Base-by-base conservation (phyloP, 2,888 invertebrate genomes). In the Standfussiana lucernea region DNA sequence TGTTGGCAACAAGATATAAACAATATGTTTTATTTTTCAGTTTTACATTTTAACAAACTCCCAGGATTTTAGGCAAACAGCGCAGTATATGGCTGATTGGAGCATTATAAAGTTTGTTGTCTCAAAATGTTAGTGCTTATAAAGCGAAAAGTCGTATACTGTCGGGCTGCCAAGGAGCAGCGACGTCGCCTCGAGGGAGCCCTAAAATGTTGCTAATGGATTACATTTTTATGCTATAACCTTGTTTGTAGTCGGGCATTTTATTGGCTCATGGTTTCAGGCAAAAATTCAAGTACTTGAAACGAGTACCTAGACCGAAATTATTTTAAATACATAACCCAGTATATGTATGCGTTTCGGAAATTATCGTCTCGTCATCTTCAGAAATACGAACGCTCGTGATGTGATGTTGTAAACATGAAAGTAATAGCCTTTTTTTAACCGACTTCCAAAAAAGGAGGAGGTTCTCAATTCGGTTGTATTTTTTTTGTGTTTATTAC, bases 181-280 rank as follows among this genome's bases (percentile, higher is more conserved):
- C 62, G 47, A 35, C 35, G 32, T 4, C 8, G 42, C 32, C 75
- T 62, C 83, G 0, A 28, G 72, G 45, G 82, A 5, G 24, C 59
- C 42, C 47, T 82, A 71, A 82, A 56, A 73, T 40, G 56, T 1
- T 67, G 61, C 82, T 82, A 82, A 82, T 82, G 72, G 72, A 82
- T 82, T 77, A 82, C 61, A 82, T 72, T 81, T 81, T 81, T 82
- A 72, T 82, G 42, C 10, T n/a, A n/a, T 28, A 67, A 62, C 56
- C 53, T 65, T 80, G 47, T 50, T 56, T 35, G 61, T 68, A 32
- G 45, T 62, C 6, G 47, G 32, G 37, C 40, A 64, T 68, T 79
- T 79, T 68, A 79, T 53, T 11, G 47, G 42, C 56, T 37, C 61
- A n/a, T 47, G 3, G 53, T 37, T 59, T 50, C 24, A 32, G 47